Base-by-base conservation (phyloP, 2,113 vertebrate species). In the Oenanthe melanoleuca region DNA sequence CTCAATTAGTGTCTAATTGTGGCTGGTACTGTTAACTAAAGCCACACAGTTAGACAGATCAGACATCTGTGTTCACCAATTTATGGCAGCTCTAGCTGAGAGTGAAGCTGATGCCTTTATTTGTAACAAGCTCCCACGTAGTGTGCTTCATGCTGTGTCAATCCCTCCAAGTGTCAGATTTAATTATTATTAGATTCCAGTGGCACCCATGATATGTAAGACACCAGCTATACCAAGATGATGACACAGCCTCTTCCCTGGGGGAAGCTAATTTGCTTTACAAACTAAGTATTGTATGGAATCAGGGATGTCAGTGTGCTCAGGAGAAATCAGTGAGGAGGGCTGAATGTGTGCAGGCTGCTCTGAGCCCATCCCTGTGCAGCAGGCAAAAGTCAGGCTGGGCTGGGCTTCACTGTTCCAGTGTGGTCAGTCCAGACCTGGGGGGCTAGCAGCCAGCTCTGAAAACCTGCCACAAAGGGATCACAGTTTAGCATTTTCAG, bases 141-240 rank as follows among this genome's bases (percentile, higher is more conserved):
- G 65, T 31, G 55, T 75, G 80, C 74, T 96, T 96, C 94, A 93
- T 65, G 92, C 94, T 93, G 92, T 71, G 92, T 69, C 0, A 1
- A 88, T 95, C 90, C 82, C 89, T 80, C 57, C 8, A 90, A 93
- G 94, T 94, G 90, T 93, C 95, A 95, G 47, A 73, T 89, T 87
- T 94, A 92, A 97, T 96, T 91, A 95, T 88, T 95, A 95, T 91
- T 94, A 89, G 77, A 87, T 95, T 97, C 70, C 84, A 94, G 89
- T 59, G 84, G 93, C 95, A 96, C 95, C 95, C 87, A 95, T 95
- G 87, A 92, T 91, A 80, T 10, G 47, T 66, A 85, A 92, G 93
- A 37, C 64, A 88, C 29, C 85, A 75, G 55, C 78, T 65, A 91
- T 4, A 50, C 26, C 0, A 5, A 91, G 91, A 92, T 69, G 91